Conservation (phyloP, 2,113 vertebrate genomes). For the Engraulis encrasicolus region DNA sequence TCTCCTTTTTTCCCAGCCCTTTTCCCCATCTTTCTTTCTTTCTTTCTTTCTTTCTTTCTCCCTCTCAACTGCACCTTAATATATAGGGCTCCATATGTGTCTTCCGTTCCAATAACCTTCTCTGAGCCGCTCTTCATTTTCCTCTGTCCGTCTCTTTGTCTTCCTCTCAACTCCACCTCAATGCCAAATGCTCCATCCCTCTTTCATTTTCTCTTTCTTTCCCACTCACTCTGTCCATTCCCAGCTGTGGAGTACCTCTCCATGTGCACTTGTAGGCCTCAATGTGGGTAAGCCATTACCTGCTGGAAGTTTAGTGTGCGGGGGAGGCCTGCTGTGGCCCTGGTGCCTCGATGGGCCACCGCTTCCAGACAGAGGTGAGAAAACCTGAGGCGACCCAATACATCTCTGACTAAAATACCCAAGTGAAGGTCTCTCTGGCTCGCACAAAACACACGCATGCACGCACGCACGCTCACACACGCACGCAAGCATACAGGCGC, state of each 20-base stretch:
- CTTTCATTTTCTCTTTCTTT: too few species aligned
- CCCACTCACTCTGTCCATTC: too few species aligned
- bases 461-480: too few species aligned
- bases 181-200: too few species aligned
- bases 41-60: neutral
- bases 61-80: neutral
- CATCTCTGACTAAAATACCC: conserved; percentile 1
- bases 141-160: too few species aligned
- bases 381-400: conserved; percentile 14
- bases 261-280: neutral
- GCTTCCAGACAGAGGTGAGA: neutral
- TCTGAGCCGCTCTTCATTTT: too few species aligned
- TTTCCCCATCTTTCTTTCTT: neutral
- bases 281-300: conserved; percentile 17
- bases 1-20: neutral
- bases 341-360: neutral
- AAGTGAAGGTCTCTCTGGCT: neutral
- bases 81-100: too few species aligned
- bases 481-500: too few species aligned
- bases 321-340: neutral
- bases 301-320: neutral
- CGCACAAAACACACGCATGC: too few species aligned
- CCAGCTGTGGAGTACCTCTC: too few species aligned
- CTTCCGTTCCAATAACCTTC: too few species aligned
- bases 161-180: too few species aligned